Conservation (phyloP, 2,113 vertebrate species). For the Burhinus bistriatus region DNA sequence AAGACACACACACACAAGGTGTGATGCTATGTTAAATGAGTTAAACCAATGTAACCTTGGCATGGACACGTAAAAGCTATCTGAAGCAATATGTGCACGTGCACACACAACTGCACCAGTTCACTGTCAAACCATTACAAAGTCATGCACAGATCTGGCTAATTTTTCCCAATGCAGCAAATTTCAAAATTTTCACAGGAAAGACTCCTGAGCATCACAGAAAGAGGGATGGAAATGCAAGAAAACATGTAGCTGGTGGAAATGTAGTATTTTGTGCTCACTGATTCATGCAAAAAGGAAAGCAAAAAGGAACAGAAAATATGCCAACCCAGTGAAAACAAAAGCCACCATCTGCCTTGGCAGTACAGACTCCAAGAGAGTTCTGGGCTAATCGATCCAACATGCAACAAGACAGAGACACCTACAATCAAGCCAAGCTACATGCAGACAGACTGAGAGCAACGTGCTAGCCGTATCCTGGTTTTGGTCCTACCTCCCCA, state of each 20-base stretch:
- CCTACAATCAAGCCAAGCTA: background rate
- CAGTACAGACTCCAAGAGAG: background rate
- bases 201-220: background rate
- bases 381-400: background rate
- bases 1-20: background rate
- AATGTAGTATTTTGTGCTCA: background rate
- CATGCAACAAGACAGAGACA: background rate
- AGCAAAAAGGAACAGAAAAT: background rate
- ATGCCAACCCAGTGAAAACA: background rate
- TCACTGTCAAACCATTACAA: background rate
- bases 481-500: background rate
- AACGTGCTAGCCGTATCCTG: background rate
- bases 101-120: background rate
- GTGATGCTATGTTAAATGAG: background rate
- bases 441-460: background rate
- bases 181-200: background rate
- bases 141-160: background rate
- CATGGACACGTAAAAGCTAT: background rate
- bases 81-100: background rate
- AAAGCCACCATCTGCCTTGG: conserved; percentile 9
- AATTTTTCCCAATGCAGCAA: background rate
- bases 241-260: background rate
- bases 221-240: background rate
- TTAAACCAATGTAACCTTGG: background rate
- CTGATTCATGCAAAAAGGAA: conserved; percentile 3